Percentiles rank a stretch among this genome's conserved stretches.
These are phyloP conservation scores for Cephus rjabovi DNA, from an alignment of 2,888 invertebrate genomes.

Conservation along the genomic window DNA sequence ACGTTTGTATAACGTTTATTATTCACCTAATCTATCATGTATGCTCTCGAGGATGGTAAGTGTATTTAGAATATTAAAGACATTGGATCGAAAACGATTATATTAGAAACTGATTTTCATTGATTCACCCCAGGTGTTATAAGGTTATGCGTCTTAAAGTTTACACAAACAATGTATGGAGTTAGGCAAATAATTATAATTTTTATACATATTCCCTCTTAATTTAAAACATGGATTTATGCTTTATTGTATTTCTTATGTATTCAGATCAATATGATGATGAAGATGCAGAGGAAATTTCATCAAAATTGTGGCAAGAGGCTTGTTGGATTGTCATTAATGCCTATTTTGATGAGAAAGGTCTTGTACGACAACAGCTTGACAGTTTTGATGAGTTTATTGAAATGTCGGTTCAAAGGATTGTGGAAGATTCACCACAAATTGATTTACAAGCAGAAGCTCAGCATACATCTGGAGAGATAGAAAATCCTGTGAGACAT, in stretches of 20 bases:
- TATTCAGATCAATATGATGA: constrained; percentile 74
- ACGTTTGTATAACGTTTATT: not conserved
- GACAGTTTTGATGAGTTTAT: constrained; percentile 99
- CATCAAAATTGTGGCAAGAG: constrained; percentile 98
- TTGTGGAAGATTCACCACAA: constrained; percentile 98
- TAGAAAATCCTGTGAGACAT: constrained; percentile 88
- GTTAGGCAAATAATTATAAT: not conserved
- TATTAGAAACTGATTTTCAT: not conserved
- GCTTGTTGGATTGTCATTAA: constrained; percentile 99
- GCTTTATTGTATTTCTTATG: not conserved
- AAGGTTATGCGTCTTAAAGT: not conserved
- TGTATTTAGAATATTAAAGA: not conserved
- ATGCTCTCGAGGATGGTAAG: constrained; percentile 10
- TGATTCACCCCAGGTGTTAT: not conserved
- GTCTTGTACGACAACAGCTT: constrained; percentile 97
- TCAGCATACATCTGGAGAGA: constrained; percentile 93
- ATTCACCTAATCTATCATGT: not conserved
- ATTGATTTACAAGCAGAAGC: constrained; percentile 98
- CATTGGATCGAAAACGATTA: not conserved
- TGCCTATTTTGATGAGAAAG: constrained; percentile 99
- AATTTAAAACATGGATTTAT: not conserved
- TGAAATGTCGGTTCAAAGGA: constrained; percentile 99
- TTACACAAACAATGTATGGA: not conserved
- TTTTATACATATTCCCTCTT: not conserved
- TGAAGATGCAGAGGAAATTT: constrained; percentile 94